Conservation (phyloP, 1,140 invertebrate genomes). For the Nomia melanderi region DNA sequence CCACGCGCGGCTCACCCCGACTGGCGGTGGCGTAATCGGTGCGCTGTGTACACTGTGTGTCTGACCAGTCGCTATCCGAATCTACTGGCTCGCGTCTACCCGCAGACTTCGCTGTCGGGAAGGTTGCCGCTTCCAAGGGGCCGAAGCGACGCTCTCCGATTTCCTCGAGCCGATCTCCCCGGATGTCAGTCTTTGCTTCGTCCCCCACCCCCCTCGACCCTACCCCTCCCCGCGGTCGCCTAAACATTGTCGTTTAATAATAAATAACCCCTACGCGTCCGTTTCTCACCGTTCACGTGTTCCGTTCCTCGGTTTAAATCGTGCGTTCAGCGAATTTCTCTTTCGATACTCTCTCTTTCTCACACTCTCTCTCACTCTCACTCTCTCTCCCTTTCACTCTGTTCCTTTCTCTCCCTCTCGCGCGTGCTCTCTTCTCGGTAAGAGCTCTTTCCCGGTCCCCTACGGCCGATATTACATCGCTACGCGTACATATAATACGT, state of each 20-base stretch:
- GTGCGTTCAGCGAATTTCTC: too few species aligned
- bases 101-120: too few species aligned
- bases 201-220: constrained; percentile 11
- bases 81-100: not conserved
- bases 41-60: too few species aligned
- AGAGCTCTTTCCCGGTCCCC: too few species aligned
- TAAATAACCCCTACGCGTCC: constrained; percentile 42
- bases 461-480: not conserved
- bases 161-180: too few species aligned
- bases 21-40: not conserved
- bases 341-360: constrained; percentile 5
- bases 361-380: too few species aligned
- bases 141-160: not conserved
- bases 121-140: too few species aligned
- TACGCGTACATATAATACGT: not conserved
- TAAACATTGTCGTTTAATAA: constrained; percentile 31
- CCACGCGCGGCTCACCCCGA: too few species aligned
- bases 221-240: constrained; percentile 20
- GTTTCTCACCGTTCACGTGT: constrained; percentile 28
- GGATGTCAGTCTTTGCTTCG: constrained; percentile 33
- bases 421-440: too few species aligned
- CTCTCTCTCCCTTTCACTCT: too few species aligned
- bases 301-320: not conserved
- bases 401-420: too few species aligned
- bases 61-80: not conserved